Evolutionary conservation across 2,888 invertebrate genomes (phyloP).

Genomic region (Nomada hirtipes): DNA sequence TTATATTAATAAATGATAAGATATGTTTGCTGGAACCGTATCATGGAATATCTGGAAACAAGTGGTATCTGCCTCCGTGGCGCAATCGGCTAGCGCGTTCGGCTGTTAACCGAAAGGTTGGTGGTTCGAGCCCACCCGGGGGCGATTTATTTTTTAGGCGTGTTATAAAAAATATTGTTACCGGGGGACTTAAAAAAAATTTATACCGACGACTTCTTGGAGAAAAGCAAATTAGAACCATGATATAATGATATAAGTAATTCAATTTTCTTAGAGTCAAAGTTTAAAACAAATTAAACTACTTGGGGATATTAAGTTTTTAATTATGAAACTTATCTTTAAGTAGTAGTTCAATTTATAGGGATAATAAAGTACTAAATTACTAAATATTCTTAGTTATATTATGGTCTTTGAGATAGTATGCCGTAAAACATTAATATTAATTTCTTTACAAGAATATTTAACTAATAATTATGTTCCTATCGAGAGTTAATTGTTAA

Average conservation of each 20-base stretch:
- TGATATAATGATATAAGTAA: no score
- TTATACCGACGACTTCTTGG: no score
- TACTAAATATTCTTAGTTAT: not conserved
- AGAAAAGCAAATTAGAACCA: no score
- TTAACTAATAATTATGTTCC: no score
- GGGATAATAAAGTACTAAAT: not conserved
- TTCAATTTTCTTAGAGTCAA: no score
- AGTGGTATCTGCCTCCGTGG: conserved; percentile 88
- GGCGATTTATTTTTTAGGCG: conserved; percentile 86
- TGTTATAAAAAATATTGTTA: no score
- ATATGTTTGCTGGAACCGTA: not conserved
- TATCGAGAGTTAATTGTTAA: no score
- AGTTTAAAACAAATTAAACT: no score
- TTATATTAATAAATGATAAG: not conserved
- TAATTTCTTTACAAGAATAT: not conserved
- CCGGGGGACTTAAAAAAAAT: no score
- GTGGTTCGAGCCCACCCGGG: conserved; percentile 99
- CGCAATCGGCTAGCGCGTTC: conserved; percentile 99
- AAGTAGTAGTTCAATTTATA: not conserved
- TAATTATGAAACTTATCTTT: no score
- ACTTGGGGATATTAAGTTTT: no score
- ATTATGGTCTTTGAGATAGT: not conserved
- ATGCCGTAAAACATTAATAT: not conserved
- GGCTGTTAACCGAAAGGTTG: conserved; percentile 99
- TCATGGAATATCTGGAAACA: not conserved